Evolutionary conservation across 2,797 vertebrate genomes (phyloP).

Genomic region (Platyrinchus mystaceus): DNA sequence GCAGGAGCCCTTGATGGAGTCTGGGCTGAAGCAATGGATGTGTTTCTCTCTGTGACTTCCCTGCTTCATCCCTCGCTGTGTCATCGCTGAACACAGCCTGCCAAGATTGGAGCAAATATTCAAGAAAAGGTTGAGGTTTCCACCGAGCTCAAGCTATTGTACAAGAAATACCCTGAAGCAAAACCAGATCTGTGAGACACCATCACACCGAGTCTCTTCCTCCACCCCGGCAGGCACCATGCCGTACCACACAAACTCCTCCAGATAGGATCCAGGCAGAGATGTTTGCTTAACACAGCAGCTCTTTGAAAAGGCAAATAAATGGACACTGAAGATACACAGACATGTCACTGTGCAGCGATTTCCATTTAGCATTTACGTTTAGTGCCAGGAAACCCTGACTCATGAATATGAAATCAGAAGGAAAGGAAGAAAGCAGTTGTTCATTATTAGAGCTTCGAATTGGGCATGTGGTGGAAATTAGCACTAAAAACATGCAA

Average conservation of each 20-base stretch:
- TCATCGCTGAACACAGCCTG: constrained; percentile 4
- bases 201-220: background rate
- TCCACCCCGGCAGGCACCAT: constrained; percentile 2
- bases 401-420: constrained; percentile 68
- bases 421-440: constrained; percentile 58
- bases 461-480: constrained; percentile 21
- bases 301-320: constrained; percentile 69
- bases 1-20: background rate
- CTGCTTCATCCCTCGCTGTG: background rate
- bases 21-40: background rate
- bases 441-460: constrained; percentile 31
- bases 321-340: constrained; percentile 60
- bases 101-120: constrained; percentile 9
- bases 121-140: constrained; percentile 43
- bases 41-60: constrained; percentile 10
- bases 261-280: constrained; percentile 52
- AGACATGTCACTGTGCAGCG: constrained; percentile 63
- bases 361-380: constrained; percentile 62
- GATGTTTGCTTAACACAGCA: constrained; percentile 66
- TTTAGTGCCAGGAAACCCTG: constrained; percentile 63
- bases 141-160: constrained; percentile 12
- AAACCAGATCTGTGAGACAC: constrained; percentile 27
- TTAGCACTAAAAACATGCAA: background rate
- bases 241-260: constrained; percentile 58
- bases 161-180: constrained; percentile 58